A percentile compares a stretch with the other conserved stretches of the same genome.
These are phyloP conservation scores for Petroica traversi DNA, from an alignment of 2,113 vertebrate species.

Conservation along the genomic window DNA sequence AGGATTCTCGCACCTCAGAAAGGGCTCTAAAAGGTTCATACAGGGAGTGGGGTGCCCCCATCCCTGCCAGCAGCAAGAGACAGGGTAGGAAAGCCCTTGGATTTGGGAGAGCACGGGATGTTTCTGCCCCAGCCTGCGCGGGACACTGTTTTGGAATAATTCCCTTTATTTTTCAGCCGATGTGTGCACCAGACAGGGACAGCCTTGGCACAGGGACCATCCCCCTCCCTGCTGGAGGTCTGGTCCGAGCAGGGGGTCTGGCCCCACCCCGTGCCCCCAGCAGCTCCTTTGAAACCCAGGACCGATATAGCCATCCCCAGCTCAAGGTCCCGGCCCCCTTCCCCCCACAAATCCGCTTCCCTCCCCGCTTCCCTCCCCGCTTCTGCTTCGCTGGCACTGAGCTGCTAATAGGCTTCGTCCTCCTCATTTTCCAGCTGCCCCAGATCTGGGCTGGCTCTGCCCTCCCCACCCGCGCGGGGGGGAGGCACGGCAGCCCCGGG, in stretches of 20 bases:
- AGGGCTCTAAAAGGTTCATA: not conserved
- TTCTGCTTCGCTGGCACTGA: constrained; percentile 56
- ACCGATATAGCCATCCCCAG: not conserved
- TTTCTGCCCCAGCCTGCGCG: fast-evolving
- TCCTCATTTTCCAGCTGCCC: constrained; percentile 61
- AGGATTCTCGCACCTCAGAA: not conserved
- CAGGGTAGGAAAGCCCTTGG: not conserved
- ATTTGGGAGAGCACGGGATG: fast-evolving
- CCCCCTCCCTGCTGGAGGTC: not conserved
- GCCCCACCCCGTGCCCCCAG: fast-evolving
- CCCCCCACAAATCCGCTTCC: constrained; percentile 31
- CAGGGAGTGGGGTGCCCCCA: fast-evolving
- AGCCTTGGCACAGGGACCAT: not conserved
- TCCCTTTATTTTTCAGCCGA: not conserved
- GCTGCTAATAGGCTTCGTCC: constrained; percentile 64
- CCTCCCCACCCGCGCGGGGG: fast-evolving
- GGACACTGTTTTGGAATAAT: not conserved
- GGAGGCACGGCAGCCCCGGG: not conserved
- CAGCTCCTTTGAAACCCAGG: not conserved
- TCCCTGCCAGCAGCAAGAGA: not conserved
- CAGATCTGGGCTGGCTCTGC: constrained; percentile 32
- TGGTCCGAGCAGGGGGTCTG: not conserved
- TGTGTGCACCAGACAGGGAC: not conserved
- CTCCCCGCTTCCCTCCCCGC: constrained; percentile 27
- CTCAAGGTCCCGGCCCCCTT: constrained; percentile 28